Evolutionary conservation across 1,140 invertebrate species (phyloP).

Genomic region (Rhopalosiphum padi): DNA sequence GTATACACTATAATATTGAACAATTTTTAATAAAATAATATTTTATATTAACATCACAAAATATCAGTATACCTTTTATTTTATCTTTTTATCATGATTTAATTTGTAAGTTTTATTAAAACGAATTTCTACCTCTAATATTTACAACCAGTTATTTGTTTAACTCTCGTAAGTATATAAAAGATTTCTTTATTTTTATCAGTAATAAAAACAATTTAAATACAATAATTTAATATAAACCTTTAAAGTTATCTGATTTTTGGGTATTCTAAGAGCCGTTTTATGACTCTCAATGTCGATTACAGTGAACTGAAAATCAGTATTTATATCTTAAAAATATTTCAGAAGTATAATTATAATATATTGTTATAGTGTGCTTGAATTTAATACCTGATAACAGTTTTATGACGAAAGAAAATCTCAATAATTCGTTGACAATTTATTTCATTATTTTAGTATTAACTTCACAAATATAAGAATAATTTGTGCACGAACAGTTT

Average conservation of each 20-base stretch:
- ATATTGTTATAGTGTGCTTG: not conserved
- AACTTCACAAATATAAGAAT: not conserved
- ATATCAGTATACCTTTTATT: not conserved
- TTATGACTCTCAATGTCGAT: not conserved
- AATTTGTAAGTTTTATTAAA: not conserved
- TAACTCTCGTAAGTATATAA: not conserved
- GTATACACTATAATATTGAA: not conserved
- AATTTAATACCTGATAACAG: not conserved
- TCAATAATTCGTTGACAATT: not conserved
- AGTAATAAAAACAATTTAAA: not conserved
- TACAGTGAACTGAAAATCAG: not conserved
- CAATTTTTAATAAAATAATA: not conserved
- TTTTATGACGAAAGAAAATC: not conserved
- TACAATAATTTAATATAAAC: conserved; percentile 1
- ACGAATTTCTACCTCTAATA: not conserved
- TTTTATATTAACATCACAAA: not conserved
- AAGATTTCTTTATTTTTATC: not conserved
- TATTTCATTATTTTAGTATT: not conserved
- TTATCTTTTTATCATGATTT: not conserved
- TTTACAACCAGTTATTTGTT: not conserved
- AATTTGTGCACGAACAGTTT: not conserved
- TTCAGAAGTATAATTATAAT: not conserved
- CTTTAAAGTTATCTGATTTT: not conserved
- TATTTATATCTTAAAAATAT: not conserved
- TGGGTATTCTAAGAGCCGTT: not conserved